Conservation (phyloP, 1,140 invertebrate genomes). For the Mesaphorura yosii region DNA sequence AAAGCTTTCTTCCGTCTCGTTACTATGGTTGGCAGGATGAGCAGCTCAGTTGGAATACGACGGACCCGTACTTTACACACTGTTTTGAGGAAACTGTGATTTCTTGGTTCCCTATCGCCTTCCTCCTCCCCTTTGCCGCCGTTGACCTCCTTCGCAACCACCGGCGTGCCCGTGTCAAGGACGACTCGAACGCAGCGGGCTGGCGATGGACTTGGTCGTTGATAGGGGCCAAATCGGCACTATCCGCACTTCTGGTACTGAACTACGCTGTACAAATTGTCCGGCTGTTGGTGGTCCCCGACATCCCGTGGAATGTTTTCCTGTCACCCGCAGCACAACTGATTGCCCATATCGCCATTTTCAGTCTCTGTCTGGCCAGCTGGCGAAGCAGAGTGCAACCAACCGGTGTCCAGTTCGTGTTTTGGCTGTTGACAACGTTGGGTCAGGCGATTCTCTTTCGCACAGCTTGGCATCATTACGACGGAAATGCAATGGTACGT, state of each 20-base stretch:
- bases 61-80: constrained; percentile 64
- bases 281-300: background rate
- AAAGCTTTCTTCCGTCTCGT: too few species aligned
- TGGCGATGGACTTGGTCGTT: too few species aligned
- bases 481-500: too few species aligned
- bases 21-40: too few species aligned
- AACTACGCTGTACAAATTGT: background rate
- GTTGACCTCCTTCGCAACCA: background rate
- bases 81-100: constrained; percentile 81
- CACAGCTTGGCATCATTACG: constrained; percentile 35
- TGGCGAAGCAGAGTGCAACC: constrained; percentile 71
- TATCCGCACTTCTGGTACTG: background rate
- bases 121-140: constrained; percentile 56
- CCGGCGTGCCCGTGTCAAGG: background rate
- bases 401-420: constrained; percentile 77
- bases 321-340: background rate
- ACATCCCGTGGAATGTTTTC: background rate
- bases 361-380: too few species aligned
- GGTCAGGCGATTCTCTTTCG: constrained; percentile 60
- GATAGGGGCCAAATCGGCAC: background rate
- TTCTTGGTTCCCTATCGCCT: constrained; percentile 71
- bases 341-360: constrained; percentile 39
- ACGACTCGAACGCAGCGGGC: too few species aligned
- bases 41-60: constrained; percentile 63
- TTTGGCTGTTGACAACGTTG: constrained; percentile 65